Conservation (phyloP, 2,888 invertebrate species). For the Apodemia hepburni region DNA sequence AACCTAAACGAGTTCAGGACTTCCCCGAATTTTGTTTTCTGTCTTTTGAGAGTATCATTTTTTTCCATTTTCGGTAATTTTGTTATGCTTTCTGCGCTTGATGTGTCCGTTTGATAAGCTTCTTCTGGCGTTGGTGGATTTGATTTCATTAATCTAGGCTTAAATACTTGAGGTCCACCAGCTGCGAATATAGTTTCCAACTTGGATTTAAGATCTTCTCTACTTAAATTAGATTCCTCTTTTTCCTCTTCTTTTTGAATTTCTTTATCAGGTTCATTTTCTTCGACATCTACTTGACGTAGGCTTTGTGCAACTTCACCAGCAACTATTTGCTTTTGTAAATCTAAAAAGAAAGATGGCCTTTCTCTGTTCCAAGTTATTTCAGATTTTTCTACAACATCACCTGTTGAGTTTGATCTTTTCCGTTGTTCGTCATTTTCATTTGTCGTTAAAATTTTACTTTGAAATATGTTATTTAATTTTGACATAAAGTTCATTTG, state of each 20-base stretch:
- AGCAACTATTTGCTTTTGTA: constrained; percentile 59
- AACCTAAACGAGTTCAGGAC: constrained; percentile 67
- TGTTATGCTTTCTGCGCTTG: constrained; percentile 55
- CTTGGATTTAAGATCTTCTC: constrained; percentile 63
- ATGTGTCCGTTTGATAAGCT: constrained; percentile 50
- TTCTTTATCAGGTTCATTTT: constrained; percentile 28
- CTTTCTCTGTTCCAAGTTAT: constrained; percentile 41
- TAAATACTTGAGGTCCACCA: constrained; percentile 54
- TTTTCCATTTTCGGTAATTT: constrained; percentile 62
- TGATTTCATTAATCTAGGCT: constrained; percentile 57
- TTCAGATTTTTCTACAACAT: constrained; percentile 45
- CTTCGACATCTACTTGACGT: constrained; percentile 45
- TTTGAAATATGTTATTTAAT: constrained; percentile 61
- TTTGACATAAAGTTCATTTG: constrained; percentile 65
- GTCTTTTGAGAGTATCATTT: constrained; percentile 68
- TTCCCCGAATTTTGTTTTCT: constrained; percentile 62
- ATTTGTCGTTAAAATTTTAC: constrained; percentile 43
- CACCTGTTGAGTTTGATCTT: constrained; percentile 62
- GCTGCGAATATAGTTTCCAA: constrained; percentile 61
- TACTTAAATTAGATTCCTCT: constrained; percentile 51
- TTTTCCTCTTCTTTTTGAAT: constrained; percentile 38
- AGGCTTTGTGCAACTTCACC: constrained; percentile 46
- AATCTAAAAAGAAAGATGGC: constrained; percentile 50
- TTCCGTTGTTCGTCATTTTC: constrained; percentile 52
- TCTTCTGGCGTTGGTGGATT: constrained; percentile 65